phyloP scores from a whole-genome alignment of 2,888 invertebrate genomes.

The Caenorhabditis angaria region DNA sequence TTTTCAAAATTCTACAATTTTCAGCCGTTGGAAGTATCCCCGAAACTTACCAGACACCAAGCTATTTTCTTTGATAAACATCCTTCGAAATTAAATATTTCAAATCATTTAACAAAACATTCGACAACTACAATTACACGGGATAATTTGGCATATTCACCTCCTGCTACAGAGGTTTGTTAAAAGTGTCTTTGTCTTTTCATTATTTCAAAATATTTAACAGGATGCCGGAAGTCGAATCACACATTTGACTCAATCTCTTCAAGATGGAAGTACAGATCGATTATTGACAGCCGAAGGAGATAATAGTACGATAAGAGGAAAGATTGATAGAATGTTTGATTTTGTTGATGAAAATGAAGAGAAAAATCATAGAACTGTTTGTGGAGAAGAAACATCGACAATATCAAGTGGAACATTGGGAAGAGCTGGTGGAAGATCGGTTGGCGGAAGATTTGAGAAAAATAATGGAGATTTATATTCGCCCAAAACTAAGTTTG shows the following conservation, averaged over 20 bases:
- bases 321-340: slow-evolving; percentile 42
- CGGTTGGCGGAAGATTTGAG: slow-evolving; percentile 1
- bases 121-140: background rate
- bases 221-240: slow-evolving; percentile 42
- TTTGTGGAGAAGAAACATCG: background rate
- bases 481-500: background rate
- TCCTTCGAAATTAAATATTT: slow-evolving; percentile 3
- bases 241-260: slow-evolving; percentile 16
- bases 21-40: slow-evolving; percentile 4
- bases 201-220: background rate
- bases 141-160: slow-evolving; percentile 19
- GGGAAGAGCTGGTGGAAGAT: slow-evolving; percentile 8
- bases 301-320: slow-evolving; percentile 23
- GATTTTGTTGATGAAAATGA: slow-evolving; percentile 34
- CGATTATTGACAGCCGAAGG: slow-evolving; percentile 20
- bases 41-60: background rate
- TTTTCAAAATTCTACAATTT: background rate
- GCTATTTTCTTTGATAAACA: background rate
- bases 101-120: slow-evolving; percentile 1
- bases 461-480: background rate
- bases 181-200: background rate
- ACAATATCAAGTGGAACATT: slow-evolving; percentile 16
- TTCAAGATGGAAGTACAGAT: slow-evolving; percentile 4
- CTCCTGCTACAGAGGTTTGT: slow-evolving; percentile 29
- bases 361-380: slow-evolving; percentile 3